These are phyloP conservation scores for Troilus luridus DNA, from an alignment of 2,888 invertebrate species.

Conservation along the genomic window DNA sequence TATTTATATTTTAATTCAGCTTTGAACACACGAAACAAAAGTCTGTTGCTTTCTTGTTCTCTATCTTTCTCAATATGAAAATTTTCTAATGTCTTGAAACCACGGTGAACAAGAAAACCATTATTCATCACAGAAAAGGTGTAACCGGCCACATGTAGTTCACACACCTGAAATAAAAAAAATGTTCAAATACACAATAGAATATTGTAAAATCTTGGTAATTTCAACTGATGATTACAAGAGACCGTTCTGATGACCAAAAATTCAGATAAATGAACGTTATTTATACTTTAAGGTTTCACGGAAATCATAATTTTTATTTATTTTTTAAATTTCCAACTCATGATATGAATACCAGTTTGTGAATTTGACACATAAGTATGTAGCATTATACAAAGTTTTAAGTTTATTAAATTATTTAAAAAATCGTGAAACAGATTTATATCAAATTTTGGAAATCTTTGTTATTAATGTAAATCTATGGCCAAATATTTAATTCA, in stretches of 20 bases:
- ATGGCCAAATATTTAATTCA: too few relatives aligned
- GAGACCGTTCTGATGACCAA: neutral
- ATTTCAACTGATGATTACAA: neutral
- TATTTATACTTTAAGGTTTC: too few relatives aligned
- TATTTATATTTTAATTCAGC: conserved; percentile 72
- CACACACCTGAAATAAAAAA: conserved; percentile 71
- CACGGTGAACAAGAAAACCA: conserved; percentile 72
- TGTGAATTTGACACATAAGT: too few relatives aligned
- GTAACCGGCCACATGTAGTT: conserved; percentile 73
- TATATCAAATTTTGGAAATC: too few relatives aligned
- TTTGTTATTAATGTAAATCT: too few relatives aligned
- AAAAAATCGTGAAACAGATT: too few relatives aligned
- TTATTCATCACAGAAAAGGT: conserved; percentile 72
- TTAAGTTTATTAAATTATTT: too few relatives aligned
- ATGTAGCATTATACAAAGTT: too few relatives aligned
- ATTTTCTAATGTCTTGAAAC: conserved; percentile 70
- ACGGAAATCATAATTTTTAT: too few relatives aligned
- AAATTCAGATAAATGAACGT: neutral
- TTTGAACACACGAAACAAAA: conserved; percentile 72
- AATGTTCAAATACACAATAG: neutral
- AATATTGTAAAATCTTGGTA: neutral
- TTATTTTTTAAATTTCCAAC: too few relatives aligned
- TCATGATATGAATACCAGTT: too few relatives aligned
- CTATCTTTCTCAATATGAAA: conserved; percentile 71
- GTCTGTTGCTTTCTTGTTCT: conserved; percentile 71